Base-by-base conservation (phyloP, 2,113 vertebrate species). In the Ceratotherium simum region DNA sequence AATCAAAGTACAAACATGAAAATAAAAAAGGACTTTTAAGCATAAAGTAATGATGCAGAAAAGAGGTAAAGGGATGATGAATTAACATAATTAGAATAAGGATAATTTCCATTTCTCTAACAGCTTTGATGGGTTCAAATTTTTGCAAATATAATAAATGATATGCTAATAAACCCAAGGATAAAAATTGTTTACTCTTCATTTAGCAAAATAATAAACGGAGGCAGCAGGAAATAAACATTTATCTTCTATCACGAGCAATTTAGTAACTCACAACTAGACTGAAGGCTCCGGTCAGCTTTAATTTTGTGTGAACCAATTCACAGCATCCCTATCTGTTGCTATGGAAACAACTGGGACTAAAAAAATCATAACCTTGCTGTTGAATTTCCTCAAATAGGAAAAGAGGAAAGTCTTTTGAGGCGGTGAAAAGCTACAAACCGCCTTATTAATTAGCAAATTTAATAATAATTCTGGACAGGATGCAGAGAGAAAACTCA, bases 271-370 rank as follows among this genome's bases (percentile, higher is more conserved):
- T 97, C 82, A 86, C 76, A 93, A 81, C 58, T 72, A 97, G 73
- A 92, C 54, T 89, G 97, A 98, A 97, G 90, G 62, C 60, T 98
- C 93, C 31, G 80, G 97, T 86, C 97, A 98, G 92, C 96, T 73
- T 94, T 98, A 97, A 98, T 94, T 97, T 98, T 98, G 92, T 97
- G 97, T 95, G 95, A 97, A 92, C 92, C 96, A 97, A 96, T 91
- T 95, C 97, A 79, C 39, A 95, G 54, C 93, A 96, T 76, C 82
- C 93, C 86, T 95, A 89, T 92, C 84, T 78, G 98, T 98, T 98
- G 84, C 94, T 91, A 97, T 96, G 51, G 76, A 16, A 94, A 88
- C 85, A 89, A 87, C 92, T 96, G 39, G 39, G 64, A 93, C 70
- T 21, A 62, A 93, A 78, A 90, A 95, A 97, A 93, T 72, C 80